Percentiles rank a stretch among this genome's conserved stretches.
Evolutionary conservation across 2,113 vertebrate genomes (phyloP).

Genomic region (Jaculus jaculus): DNA sequence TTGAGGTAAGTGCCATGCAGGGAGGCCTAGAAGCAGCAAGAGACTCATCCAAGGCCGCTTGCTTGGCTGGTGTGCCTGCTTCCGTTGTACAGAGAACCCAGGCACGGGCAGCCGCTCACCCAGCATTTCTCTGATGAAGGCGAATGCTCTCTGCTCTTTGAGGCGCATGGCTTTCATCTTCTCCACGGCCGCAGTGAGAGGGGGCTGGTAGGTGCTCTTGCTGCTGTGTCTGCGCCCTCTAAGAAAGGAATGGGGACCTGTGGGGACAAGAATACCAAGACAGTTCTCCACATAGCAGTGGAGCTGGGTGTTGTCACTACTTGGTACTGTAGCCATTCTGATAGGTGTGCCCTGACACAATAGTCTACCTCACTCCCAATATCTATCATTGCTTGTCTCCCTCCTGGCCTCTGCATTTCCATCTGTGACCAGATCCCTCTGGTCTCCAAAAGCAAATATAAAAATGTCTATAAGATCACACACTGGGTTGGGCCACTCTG

Average conservation of each 20-base stretch:
- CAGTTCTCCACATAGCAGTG: not conserved
- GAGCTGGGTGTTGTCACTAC: not conserved
- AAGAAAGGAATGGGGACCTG: slow-evolving; percentile 86
- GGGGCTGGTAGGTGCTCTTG: slow-evolving; percentile 90
- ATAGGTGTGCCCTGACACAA: too few relatives aligned
- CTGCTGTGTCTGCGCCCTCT: slow-evolving; percentile 88
- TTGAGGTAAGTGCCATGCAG: too few relatives aligned
- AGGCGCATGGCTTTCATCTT: slow-evolving; percentile 90
- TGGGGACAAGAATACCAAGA: not conserved
- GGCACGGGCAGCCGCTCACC: slow-evolving; percentile 79
- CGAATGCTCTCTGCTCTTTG: slow-evolving; percentile 94
- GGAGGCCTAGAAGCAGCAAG: not conserved
- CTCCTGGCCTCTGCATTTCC: not conserved
- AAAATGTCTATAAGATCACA: not conserved
- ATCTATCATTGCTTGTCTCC: not conserved
- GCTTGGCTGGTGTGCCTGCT: fast-evolving
- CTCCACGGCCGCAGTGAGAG: slow-evolving; percentile 88
- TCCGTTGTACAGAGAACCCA: not conserved
- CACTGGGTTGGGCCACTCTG: not conserved
- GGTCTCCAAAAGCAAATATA: not conserved
- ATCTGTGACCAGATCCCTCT: not conserved
- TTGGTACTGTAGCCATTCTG: not conserved
- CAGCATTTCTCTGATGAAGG: slow-evolving; percentile 92
- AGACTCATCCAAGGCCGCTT: not conserved
- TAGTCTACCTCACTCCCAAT: not conserved